Percentiles rank a stretch among this genome's conserved stretches.
Conservation (phyloP, 1,140 invertebrate species). For the Cheumatopsyche charites region DNA sequence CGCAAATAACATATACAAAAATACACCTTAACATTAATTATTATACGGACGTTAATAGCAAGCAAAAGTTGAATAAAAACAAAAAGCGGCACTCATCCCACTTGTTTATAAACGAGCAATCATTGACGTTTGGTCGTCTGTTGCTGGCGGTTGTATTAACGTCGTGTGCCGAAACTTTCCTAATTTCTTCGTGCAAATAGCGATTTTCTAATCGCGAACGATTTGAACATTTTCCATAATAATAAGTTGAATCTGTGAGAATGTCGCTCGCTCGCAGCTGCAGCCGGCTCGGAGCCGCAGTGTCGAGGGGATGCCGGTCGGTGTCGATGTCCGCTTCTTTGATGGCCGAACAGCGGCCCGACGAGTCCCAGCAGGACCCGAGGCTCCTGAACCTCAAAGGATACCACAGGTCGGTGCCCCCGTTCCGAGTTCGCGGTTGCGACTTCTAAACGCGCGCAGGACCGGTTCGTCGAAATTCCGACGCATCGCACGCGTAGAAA, state of each 20-base stretch:
- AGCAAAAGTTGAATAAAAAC: too few relatives aligned
- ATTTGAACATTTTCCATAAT: too few relatives aligned
- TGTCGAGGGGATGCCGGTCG: not conserved
- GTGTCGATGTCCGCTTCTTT: not conserved
- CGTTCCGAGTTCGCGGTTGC: not conserved
- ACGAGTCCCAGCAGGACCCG: constrained; percentile 55
- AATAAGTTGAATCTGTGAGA: too few relatives aligned
- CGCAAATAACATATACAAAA: too few relatives aligned
- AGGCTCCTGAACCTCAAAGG: constrained; percentile 60
- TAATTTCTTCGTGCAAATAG: not conserved
- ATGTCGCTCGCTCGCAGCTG: not conserved
- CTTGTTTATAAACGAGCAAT: too few relatives aligned
- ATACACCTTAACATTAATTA: too few relatives aligned
- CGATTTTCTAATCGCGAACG: not conserved
- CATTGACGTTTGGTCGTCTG: not conserved
- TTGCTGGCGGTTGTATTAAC: not conserved
- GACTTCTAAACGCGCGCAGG: too few relatives aligned
- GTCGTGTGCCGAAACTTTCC: too few relatives aligned
- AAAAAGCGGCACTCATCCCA: too few relatives aligned
- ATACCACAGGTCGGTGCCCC: constrained; percentile 62
- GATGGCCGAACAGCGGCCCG: constrained; percentile 48
- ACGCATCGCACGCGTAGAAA: not conserved
- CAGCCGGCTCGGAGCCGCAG: not conserved
- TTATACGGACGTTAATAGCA: too few relatives aligned
- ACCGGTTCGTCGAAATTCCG: not conserved